Evolutionary conservation across 2,888 invertebrate genomes (phyloP), one percentile per base, ranked within the genome.

Genomic region (Agonum fuliginosum): DNA sequence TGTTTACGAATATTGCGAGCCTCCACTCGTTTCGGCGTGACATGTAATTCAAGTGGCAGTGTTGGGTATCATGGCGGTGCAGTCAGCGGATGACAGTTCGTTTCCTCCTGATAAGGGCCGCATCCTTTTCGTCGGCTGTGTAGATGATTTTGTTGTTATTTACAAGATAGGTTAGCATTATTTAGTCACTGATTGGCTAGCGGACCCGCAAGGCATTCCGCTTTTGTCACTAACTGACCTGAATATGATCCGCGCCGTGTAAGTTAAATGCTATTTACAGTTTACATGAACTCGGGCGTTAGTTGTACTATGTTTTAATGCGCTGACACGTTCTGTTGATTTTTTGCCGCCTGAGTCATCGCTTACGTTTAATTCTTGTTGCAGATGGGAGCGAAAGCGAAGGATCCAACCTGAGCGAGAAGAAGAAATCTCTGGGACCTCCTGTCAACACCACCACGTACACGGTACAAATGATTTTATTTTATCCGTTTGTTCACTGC

Each of bases 381-480:
- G 74, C 89, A 91, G 91, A 91, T 87, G 91, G 89, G 83, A 89
- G 91, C 80, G 93, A 93, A 86, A 89, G 90, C 79, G 90, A 87
- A 81, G 86, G 86, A 27, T 87, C 87, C 24, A 86, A 83, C 81
- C 82, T 87, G 78, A 82, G 84, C 3, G 87, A 89, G 80, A 92
- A 91, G 86, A 91, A 92, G 84, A 88, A 91, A 84, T 90, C 90
- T 27, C 75, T 67, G 78, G 89, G 90, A 79, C 92, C 92, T 77
- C 93, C 93, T 43, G 91, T 93, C 83, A 93, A 93, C 88, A 95
- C 95, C 82, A 92, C 91, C 88, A 91, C 92, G 82, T 94, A 95
- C 84, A 92, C 91, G 88, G 95, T 93, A 86, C 90, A 91, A 41
- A 41, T 41, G 37, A 67, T 41, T 41, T 67, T 41, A 22, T 67